phyloP scores from a whole-genome alignment of 2,888 invertebrate genomes.

The Diarsia rubi region DNA sequence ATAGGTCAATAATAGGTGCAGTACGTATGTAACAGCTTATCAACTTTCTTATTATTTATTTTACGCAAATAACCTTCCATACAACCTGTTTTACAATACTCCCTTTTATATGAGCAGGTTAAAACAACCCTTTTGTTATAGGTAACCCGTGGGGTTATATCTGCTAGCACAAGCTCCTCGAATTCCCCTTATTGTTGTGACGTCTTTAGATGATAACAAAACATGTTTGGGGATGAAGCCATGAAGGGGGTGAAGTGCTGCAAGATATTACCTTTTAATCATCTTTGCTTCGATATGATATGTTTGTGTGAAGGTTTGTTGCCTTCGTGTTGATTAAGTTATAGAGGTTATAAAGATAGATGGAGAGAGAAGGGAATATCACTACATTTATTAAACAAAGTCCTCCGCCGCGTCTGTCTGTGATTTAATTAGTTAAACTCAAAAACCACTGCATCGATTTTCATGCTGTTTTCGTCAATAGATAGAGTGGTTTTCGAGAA shows the following conservation, averaged over 20 bases:
- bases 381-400: too few relatives aligned
- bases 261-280: constrained; percentile 38
- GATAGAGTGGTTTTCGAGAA: too few relatives aligned
- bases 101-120: constrained; percentile 60
- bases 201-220: constrained; percentile 43
- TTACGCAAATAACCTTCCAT: background rate
- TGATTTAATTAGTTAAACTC: too few relatives aligned
- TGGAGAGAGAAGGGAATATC: too few relatives aligned
- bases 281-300: constrained; percentile 12
- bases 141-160: constrained; percentile 70
- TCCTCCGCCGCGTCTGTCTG: too few relatives aligned
- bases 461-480: too few relatives aligned
- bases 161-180: constrained; percentile 67
- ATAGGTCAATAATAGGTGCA: background rate
- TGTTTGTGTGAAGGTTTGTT: background rate
- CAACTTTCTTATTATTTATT: background rate
- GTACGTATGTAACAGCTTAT: background rate
- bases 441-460: too few relatives aligned
- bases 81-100: constrained; percentile 2
- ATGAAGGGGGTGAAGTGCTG: background rate
- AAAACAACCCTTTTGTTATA: constrained; percentile 70
- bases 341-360: background rate
- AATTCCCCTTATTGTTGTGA: constrained; percentile 63
- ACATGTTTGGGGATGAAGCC: constrained; percentile 25
- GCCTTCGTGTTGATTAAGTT: background rate